Conservation (phyloP, 2,113 vertebrate genomes). For the Phycodurus eques region DNA sequence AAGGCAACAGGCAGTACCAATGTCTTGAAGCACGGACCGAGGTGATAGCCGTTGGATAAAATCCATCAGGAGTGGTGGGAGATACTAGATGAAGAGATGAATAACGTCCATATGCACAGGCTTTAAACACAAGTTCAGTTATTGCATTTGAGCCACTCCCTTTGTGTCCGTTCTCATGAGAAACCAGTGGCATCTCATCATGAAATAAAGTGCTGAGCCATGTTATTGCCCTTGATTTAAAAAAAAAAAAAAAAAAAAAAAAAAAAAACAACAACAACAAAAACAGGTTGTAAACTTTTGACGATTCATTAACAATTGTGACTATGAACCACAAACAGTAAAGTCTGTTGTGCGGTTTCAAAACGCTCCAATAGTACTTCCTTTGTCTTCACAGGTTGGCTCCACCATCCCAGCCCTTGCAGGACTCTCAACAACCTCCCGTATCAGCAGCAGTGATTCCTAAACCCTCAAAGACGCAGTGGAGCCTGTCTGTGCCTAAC, state of each 20-base stretch:
- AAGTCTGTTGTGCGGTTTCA: background rate
- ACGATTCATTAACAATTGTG: background rate
- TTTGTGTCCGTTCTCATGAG: background rate
- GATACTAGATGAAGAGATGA: background rate
- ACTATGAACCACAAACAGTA: background rate
- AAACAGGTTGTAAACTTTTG: background rate
- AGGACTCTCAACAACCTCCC: background rate
- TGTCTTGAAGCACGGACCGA: background rate
- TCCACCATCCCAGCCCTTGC: background rate
- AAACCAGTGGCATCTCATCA: background rate
- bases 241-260: background rate
- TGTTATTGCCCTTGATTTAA: background rate
- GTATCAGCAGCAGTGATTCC: background rate
- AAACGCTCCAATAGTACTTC: background rate
- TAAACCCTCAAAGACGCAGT: constrained; percentile 6
- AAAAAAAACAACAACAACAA: background rate
- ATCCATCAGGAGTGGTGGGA: background rate
- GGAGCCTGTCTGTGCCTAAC: constrained; percentile 5
- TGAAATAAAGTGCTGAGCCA: constrained; percentile 5
- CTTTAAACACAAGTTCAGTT: background rate
- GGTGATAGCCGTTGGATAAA: background rate
- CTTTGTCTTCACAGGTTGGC: background rate
- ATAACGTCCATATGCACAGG: background rate
- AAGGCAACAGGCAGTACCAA: background rate
- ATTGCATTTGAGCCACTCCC: background rate